phyloP scores from a whole-genome alignment of 1,140 invertebrate genomes.

The Drosophila neocordata region DNA sequence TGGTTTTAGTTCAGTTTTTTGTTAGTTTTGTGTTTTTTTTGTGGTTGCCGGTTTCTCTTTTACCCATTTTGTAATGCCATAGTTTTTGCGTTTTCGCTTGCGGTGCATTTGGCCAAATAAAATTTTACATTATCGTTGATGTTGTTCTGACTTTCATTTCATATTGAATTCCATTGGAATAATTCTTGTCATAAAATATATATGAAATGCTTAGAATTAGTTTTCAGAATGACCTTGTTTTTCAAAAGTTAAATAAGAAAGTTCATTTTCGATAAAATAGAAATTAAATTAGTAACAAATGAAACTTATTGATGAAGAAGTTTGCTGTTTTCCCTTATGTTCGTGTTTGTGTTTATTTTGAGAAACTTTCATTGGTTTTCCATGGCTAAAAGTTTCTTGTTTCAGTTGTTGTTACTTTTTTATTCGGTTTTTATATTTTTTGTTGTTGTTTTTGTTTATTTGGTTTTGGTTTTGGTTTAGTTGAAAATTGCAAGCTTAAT shows the following conservation, averaged over 20 bases:
- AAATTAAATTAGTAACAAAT: constrained; percentile 54
- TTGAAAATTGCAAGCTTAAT: constrained; percentile 47
- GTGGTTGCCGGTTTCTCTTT: constrained; percentile 7
- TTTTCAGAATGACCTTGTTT: not conserved
- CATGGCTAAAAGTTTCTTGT: constrained; percentile 22
- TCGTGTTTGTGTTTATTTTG: constrained; percentile 9
- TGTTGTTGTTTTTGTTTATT: not conserved
- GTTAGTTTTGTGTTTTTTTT: constrained; percentile 21
- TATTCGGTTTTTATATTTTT: constrained; percentile 8
- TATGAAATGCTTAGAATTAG: not conserved
- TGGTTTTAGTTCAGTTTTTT: not conserved
- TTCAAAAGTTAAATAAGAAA: constrained; percentile 6
- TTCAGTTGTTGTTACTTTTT: not conserved
- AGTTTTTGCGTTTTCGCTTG: not conserved
- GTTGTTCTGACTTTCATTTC: not conserved
- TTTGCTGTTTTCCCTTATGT: constrained; percentile 10
- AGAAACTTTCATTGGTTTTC: constrained; percentile 10
- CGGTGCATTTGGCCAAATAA: constrained; percentile 13
- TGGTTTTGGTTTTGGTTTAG: constrained; percentile 9
- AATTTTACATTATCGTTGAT: constrained; percentile 6
- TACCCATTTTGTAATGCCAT: not conserved
- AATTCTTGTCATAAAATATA: not conserved
- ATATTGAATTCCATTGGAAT: constrained; percentile 21
- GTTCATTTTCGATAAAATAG: constrained; percentile 39
- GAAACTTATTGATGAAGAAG: constrained; percentile 38